phyloP scores from a whole-genome alignment of 2,797 vertebrate species.

The Brachymystax lenok region DNA sequence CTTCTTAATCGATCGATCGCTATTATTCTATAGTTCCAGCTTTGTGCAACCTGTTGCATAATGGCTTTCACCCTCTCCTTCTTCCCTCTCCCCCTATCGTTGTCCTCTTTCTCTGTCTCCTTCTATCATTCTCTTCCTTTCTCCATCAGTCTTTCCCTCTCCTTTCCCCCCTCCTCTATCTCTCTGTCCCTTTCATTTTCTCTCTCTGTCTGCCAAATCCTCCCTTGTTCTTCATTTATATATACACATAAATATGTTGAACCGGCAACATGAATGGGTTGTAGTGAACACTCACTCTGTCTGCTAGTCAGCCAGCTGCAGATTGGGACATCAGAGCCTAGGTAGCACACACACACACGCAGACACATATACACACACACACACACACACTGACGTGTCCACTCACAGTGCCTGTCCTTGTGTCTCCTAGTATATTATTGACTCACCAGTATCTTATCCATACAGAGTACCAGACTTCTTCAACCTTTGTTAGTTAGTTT shows the following conservation, averaged over 20 bases:
- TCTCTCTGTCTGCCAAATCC: constrained; percentile 48
- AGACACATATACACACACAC: too few species aligned
- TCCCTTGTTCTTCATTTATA: constrained; percentile 51
- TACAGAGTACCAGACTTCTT: constrained; percentile 95
- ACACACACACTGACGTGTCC: constrained; percentile 60
- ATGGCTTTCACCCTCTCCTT: constrained; percentile 4
- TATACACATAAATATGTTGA: constrained; percentile 94
- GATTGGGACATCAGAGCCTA: constrained; percentile 2
- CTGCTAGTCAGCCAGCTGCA: constrained; percentile 69
- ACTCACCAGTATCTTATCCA: constrained; percentile 89
- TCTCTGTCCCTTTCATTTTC: constrained; percentile 1
- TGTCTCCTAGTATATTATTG: constrained; percentile 72
- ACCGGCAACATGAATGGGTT: constrained; percentile 93
- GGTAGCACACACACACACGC: neutral
- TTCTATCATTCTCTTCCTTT: constrained; percentile 67
- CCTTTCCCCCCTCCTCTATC: neutral
- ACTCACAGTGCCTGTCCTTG: constrained; percentile 11
- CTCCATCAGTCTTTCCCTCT: constrained; percentile 7
- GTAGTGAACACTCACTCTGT: constrained; percentile 79
- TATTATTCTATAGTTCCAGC: neutral
- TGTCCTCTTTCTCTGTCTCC: neutral
- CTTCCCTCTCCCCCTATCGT: neutral
- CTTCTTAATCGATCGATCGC: neutral
- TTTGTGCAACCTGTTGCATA: constrained; percentile 52
- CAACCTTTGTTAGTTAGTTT: constrained; percentile 49